Percentiles rank a stretch among this genome's conserved stretches.
phyloP scores from a whole-genome alignment of 2,797 vertebrate species.

The Halcyon smyrnensis region DNA sequence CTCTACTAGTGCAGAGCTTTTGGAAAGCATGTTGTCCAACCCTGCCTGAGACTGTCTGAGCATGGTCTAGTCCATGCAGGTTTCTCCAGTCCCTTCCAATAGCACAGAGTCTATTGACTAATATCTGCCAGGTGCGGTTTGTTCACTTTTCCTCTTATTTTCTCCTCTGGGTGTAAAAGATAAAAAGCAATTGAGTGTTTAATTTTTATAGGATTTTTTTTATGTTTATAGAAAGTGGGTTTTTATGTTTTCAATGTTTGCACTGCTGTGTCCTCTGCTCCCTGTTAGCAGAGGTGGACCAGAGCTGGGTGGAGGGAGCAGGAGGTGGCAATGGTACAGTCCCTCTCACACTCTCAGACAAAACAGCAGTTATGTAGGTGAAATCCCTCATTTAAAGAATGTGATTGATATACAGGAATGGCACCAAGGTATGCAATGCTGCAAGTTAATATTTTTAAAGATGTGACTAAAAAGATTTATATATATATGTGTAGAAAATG shows the following conservation, averaged over 20 bases:
- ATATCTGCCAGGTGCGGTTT: neutral
- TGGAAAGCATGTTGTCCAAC: neutral
- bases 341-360: neutral
- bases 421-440: fast-evolving
- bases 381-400: neutral
- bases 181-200: neutral
- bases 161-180: neutral
- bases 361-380: neutral
- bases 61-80: neutral
- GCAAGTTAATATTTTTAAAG: neutral
- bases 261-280: neutral
- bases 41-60: neutral
- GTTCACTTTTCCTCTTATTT: neutral
- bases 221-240: neutral
- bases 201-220: neutral
- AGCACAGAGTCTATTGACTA: neutral
- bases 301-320: neutral
- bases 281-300: neutral
- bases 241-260: fast-evolving
- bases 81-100: neutral
- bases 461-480: neutral
- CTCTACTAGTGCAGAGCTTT: neutral
- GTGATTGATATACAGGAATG: fast-evolving
- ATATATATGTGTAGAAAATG: neutral
- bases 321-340: neutral